These are phyloP conservation scores for Drosophila simulans DNA, from an alignment of 1,140 invertebrate species.

Conservation along the genomic window DNA sequence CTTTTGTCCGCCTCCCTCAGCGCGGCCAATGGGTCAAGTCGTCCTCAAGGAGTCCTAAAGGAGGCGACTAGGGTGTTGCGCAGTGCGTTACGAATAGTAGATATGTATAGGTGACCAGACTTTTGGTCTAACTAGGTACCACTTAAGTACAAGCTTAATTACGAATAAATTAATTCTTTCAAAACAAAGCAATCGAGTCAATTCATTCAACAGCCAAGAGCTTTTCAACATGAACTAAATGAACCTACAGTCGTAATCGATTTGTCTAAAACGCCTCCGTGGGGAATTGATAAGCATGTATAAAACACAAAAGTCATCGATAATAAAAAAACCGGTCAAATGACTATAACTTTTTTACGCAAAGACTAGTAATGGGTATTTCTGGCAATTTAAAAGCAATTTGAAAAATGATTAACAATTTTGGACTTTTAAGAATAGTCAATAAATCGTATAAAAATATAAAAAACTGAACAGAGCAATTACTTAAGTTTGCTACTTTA, in stretches of 20 bases:
- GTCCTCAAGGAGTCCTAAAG: conserved; percentile 40
- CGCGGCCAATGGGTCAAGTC: conserved; percentile 58
- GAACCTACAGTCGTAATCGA: conserved; percentile 2
- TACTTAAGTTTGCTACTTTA: too few relatives aligned
- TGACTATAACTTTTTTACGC: conserved; percentile 1
- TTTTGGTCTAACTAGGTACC: conserved; percentile 18
- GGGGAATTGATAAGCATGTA: conserved; percentile 7
- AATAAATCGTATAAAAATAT: background rate
- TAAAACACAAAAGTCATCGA: conserved; percentile 9
- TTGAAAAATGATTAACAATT: background rate
- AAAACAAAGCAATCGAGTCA: conserved; percentile 10
- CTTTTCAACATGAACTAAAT: conserved; percentile 2
- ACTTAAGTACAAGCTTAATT: conserved; percentile 45
- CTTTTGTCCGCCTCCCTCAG: conserved; percentile 56
- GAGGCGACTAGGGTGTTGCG: conserved; percentile 57
- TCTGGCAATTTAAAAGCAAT: background rate
- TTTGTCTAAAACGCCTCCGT: background rate
- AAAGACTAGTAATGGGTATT: background rate
- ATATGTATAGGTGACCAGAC: conserved; percentile 24
- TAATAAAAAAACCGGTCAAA: conserved; percentile 20
- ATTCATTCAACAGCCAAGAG: background rate
- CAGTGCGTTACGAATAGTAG: conserved; percentile 42
- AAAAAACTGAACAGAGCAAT: too few relatives aligned
- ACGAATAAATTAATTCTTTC: conserved; percentile 55
- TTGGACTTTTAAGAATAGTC: background rate